Base-by-base conservation (phyloP, 2,888 invertebrate species). In the Ennomos quercinarius region DNA sequence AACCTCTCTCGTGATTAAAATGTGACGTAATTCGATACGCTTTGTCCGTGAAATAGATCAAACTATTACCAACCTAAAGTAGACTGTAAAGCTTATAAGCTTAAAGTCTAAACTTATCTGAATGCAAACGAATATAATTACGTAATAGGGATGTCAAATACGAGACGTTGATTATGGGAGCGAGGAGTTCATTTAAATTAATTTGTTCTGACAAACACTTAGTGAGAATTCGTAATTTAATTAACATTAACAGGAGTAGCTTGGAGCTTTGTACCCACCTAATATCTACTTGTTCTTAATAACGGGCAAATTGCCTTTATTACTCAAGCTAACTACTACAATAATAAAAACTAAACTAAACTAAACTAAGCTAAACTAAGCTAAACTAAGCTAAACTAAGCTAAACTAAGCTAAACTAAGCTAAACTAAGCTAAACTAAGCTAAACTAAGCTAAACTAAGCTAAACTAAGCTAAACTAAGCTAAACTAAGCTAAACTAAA, bases 21-120 rank as follows among this genome's bases (percentile, higher is more conserved):
- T 63, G 66, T 68, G 67, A 70, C 64, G 72, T 73, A 73, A 73
- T 71, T 64, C 65, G 70, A 75, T 66, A 66, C 72, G 69, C 67
- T 70, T 68, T 71, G 70, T 71, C 69, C 68, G 55, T 64, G 60
- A 71, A 69, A 60, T 65, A 66, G 57, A 45, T 57, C 63, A 60
- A 55, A 38, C 13, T n/a, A 27, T 38, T 47, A 41, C 10, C 49
- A 49, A 39, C 12, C 9, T 1, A 49, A 63, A 68, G 48, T 65
- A 17, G 46, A 57, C 72, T 60, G 51, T 67, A 48, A 41, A 0
- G 0, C 27, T 0, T 0, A 40, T 6, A 8, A 0, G 0, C 0
- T 51, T 64, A 73, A 43, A 59, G 60, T 58, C 43, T 37, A 64
- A 45, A 58, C 37, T 67, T n/a, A 45, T n/a, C 9, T 57, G 10